Conservation (phyloP, 2,888 invertebrate genomes). For the Stegophylla sp. region DNA sequence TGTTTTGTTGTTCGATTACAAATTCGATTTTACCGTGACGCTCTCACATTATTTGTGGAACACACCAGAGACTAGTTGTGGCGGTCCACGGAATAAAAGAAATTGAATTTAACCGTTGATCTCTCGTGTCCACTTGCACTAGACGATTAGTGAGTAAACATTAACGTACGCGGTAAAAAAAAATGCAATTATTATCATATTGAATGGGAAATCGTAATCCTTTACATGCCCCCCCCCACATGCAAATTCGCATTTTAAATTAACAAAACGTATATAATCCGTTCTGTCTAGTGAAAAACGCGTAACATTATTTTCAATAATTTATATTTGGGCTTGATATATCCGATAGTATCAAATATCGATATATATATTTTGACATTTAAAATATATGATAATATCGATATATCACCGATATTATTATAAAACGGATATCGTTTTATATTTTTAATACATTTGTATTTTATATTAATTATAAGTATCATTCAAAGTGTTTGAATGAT, state of each 20-base stretch:
- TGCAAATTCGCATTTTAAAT: background rate
- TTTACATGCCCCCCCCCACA: background rate
- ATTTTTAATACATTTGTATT: no score
- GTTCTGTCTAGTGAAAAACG: background rate
- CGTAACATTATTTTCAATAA: background rate
- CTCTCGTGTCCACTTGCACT: background rate
- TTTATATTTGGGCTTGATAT: background rate
- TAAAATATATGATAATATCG: no score
- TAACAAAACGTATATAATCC: no score
- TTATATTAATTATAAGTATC: no score
- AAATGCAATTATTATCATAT: no score
- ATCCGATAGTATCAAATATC: background rate
- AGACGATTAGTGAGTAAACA: background rate
- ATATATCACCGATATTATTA: no score
- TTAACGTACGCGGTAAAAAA: background rate
- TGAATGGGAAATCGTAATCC: background rate
- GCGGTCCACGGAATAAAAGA: background rate
- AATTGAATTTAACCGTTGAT: conserved; percentile 2
- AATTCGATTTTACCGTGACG: conserved; percentile 1
- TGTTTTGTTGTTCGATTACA: conserved; percentile 19
- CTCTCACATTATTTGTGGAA: conserved; percentile 13
- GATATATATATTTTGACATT: no score
- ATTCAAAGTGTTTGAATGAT: no score
- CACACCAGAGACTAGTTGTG: background rate
- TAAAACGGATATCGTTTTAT: no score